These are phyloP conservation scores for Tetragnatha versicolor DNA, from an alignment of 1,140 invertebrate species.

Conservation along the genomic window DNA sequence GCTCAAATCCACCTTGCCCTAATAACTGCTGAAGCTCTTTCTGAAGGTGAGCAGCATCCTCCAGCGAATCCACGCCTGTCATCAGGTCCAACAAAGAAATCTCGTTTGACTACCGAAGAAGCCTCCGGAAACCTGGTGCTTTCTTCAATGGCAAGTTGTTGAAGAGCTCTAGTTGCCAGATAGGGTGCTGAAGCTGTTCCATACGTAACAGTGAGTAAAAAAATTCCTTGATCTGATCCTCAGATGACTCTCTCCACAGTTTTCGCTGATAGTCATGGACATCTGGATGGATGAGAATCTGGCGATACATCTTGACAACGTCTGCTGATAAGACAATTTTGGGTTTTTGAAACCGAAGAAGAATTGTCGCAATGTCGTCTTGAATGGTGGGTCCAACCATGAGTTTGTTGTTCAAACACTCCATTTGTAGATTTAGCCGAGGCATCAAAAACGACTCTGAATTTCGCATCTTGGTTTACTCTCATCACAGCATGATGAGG, in stretches of 20 bases:
- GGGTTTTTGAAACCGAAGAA: constrained; percentile 58
- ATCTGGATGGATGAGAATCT: not conserved
- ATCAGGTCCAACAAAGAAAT: constrained; percentile 60
- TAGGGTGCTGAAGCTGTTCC: constrained; percentile 60
- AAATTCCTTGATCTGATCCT: constrained; percentile 57
- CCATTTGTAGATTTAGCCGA: constrained; percentile 57
- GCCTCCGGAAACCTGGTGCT: constrained; percentile 55
- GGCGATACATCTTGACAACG: constrained; percentile 60
- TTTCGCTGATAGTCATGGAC: constrained; percentile 61
- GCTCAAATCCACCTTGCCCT: constrained; percentile 58
- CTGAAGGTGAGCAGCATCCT: constrained; percentile 52
- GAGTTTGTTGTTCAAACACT: constrained; percentile 55
- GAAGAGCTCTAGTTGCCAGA: constrained; percentile 59
- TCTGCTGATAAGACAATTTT: constrained; percentile 60
- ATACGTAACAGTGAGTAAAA: constrained; percentile 61
- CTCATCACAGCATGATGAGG: constrained; percentile 61
- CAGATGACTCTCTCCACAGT: constrained; percentile 61
- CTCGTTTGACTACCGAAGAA: constrained; percentile 31
- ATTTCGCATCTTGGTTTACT: constrained; percentile 61
- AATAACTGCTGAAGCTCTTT: constrained; percentile 55
- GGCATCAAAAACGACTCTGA: constrained; percentile 63
- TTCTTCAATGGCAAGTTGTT: constrained; percentile 59
- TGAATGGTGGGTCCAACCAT: no score
- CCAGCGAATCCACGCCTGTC: constrained; percentile 44
- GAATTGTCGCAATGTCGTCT: constrained; percentile 56